Conservation (phyloP, 2,113 vertebrate species). For the Rhynchomys soricoides region DNA sequence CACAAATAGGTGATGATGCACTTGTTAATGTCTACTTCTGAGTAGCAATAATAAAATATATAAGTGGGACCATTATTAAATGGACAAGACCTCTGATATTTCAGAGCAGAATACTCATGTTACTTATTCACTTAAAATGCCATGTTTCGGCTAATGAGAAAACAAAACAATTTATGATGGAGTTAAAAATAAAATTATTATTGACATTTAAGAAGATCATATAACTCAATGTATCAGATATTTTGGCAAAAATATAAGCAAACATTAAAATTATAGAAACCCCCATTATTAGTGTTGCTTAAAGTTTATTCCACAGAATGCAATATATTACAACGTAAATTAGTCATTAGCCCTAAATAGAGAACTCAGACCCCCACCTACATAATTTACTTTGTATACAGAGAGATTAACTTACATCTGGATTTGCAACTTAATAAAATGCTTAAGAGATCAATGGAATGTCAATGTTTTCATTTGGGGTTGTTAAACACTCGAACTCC, state of each 20-base stretch:
- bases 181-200: not conserved
- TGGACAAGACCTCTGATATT: constrained; percentile 32
- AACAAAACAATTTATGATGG: constrained; percentile 15
- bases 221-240: not conserved
- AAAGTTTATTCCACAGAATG: not conserved
- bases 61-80: constrained; percentile 27
- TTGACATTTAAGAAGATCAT: not conserved
- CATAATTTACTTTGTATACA: not conserved
- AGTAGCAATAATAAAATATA: not conserved
- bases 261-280: not conserved
- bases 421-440: not conserved
- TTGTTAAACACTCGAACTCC: not conserved
- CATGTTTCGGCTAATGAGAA: constrained; percentile 42
- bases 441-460: not conserved
- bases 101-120: constrained; percentile 49
- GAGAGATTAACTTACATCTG: not conserved
- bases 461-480: not conserved
- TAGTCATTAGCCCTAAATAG: not conserved
- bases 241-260: constrained; percentile 8
- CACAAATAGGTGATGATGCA: constrained; percentile 6
- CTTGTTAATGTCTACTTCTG: constrained; percentile 39
- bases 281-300: not conserved
- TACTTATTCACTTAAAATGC: not conserved
- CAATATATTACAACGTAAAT: not conserved
- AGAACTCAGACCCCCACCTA: not conserved